Base-by-base conservation (phyloP, 2,888 invertebrate species). In the Sphinx pinastri region DNA sequence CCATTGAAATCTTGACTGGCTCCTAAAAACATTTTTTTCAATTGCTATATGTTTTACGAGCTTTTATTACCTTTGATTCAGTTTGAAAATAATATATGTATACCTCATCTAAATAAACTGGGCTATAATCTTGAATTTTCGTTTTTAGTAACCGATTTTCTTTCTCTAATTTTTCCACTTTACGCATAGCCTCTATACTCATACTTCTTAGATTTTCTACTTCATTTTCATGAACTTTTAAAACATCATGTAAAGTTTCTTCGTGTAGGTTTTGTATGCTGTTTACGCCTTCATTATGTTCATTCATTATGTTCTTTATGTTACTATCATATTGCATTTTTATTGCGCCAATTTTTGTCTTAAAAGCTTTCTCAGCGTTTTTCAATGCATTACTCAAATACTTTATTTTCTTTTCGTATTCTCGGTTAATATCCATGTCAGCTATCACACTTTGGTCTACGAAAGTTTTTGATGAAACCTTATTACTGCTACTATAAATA, bases 251-350 rank as follows among this genome's bases (percentile, higher is more conserved):
- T 25, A 95, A 76, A 0, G 92, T 88, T 76, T 95, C 94, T 79
- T 95, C 95, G 52, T 95, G 95, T 49, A 95, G 87, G 73, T 84
- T 87, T 82, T 95, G 95, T 77, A 95, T 89, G 75, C 90, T 94
- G 74, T 88, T 89, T 5, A 95, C 94, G n/a, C 95, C 94, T 73
- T 91, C 89, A 77, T 94, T 93, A 75, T 95, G 95, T 77, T 94
- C 93, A 70, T 93, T 93, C 38, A 94, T 86, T 70, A 95, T 89
- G 72, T 87, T 92, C 77, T 93, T 94, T 66, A 95, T 91, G 68
- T 95, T 94, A 74, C 83, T 88, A 52, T 95, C 95, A 74, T 95
- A 95, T 77, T 95, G 95, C 16, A 85, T 76, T 85, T 95, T 95
- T 58, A 95, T 85, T 6, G 89, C 89, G 66, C 92, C 88, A 49